Base-by-base conservation (phyloP, 2,113 vertebrate genomes). In the Stegastes partitus region DNA sequence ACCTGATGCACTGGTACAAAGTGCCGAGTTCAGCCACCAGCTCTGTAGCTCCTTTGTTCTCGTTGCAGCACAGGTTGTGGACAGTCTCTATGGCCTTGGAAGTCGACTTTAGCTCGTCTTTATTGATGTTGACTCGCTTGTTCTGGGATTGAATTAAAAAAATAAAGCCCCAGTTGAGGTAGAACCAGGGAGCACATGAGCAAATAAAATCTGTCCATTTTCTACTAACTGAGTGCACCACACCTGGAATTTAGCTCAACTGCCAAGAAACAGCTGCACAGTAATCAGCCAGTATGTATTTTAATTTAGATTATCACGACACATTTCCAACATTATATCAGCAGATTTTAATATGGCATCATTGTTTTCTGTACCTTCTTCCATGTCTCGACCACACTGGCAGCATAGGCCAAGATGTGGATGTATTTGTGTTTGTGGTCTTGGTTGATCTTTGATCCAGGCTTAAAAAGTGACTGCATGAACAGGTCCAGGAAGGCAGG, bases 341-440 rank as follows among this genome's bases (percentile, higher is more conserved):
- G 19, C 8, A 25, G 2, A 22, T 26, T 28, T 37, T 5, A 34
- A 59, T 21, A 3, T 19, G 8, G 9, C 34, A 28, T 31, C 25
- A 3, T 3, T 2, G 31, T 21, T 22, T 21, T 62, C 19, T 25
- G 16, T 89, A 99, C 98, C 97, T 99, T 99, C 79, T 99, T 99
- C 98, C 98, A 99, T 3, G 97, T 97, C 90, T 99, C 98, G 3
- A 99, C 97, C 68, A 99, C 98, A 0, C 98, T 99, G 18, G 98
- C 97, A 6, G 98, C 97, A 0, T 99, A 99, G 0, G 98, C 98
- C 92, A 99, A 72, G 80, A 99, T 99, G 90, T 99, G 98, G 84
- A 99, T 99, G 75, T 98, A 99, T 83, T 99, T 99, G 92, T 99
- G 98, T 79, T 99, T 99, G 69, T 99, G 98, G 86, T 99, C 98